A percentile compares a stretch with the other conserved stretches of the same genome.
Conservation (phyloP, 2,113 vertebrate species). For the Pristiophorus japonicus region DNA sequence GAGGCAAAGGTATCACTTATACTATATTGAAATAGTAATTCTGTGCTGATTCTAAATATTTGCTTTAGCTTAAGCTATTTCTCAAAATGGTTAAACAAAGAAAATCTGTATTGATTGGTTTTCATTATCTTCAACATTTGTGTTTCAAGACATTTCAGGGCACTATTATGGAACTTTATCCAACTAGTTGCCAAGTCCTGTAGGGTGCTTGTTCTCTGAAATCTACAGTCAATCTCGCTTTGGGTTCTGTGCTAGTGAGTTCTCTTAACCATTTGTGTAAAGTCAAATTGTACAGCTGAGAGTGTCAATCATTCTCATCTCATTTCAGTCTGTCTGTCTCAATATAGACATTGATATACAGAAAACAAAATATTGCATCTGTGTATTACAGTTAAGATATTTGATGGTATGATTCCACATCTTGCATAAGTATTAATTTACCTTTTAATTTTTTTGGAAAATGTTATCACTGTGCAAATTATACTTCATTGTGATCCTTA, state of each 20-base stretch:
- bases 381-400: background rate
- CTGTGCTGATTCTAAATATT: background rate
- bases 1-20: background rate
- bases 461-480: background rate
- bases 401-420: background rate
- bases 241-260: background rate
- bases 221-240: background rate
- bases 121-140: background rate
- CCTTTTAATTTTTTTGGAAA: background rate
- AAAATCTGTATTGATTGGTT: background rate
- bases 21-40: slow-evolving; percentile 4
- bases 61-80: background rate
- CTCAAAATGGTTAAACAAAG: background rate
- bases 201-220: background rate
- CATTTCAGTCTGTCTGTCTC: background rate
- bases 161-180: background rate
- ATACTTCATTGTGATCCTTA: background rate
- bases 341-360: background rate
- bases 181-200: background rate
- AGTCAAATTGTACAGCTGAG: background rate
- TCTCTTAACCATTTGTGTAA: background rate
- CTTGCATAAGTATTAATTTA: background rate
- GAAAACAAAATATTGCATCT: background rate
- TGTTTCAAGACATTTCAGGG: background rate
- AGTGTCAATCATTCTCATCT: slow-evolving; percentile 21